A percentile compares a stretch with the other conserved stretches of the same genome.
These are phyloP conservation scores for Melolontha melolontha DNA, from an alignment of 2,888 invertebrate species.

Conservation along the genomic window DNA sequence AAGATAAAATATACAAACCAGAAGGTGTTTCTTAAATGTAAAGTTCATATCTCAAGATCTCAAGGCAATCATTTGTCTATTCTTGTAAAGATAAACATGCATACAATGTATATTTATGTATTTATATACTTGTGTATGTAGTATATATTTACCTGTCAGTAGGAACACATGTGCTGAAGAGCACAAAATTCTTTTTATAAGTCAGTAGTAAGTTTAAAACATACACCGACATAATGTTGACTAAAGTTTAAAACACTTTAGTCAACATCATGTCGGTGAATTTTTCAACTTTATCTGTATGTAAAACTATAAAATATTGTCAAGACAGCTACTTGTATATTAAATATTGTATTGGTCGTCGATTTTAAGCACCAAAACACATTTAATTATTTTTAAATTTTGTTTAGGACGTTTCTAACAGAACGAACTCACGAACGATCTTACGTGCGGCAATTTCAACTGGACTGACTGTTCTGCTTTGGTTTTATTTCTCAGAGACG, in stretches of 20 bases:
- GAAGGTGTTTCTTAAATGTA: neutral
- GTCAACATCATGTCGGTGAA: neutral
- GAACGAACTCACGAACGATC: too few species aligned
- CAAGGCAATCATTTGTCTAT: too few species aligned
- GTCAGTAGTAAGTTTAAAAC: too few species aligned
- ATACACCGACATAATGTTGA: too few species aligned
- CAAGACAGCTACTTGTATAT: neutral
- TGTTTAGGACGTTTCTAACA: too few species aligned
- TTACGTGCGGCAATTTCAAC: constrained; percentile 6
- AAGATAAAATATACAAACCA: too few species aligned
- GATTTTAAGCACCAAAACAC: too few species aligned
- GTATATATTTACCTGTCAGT: constrained; percentile 15
- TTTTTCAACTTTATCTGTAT: too few species aligned
- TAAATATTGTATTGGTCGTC: neutral
- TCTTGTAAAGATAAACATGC: too few species aligned
- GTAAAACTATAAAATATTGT: neutral
- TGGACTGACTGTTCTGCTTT: constrained; percentile 11
- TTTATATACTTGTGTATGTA: neutral
- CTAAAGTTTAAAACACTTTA: neutral
- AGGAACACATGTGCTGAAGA: constrained; percentile 2
- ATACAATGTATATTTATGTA: too few species aligned
- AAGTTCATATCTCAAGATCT: too few species aligned
- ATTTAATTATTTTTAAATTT: too few species aligned
- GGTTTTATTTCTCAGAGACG: constrained; percentile 26
- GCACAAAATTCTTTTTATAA: neutral